phyloP scores from a whole-genome alignment of 1,140 invertebrate species.

The fruit fly (Drosophila melanogaster) region DNA sequence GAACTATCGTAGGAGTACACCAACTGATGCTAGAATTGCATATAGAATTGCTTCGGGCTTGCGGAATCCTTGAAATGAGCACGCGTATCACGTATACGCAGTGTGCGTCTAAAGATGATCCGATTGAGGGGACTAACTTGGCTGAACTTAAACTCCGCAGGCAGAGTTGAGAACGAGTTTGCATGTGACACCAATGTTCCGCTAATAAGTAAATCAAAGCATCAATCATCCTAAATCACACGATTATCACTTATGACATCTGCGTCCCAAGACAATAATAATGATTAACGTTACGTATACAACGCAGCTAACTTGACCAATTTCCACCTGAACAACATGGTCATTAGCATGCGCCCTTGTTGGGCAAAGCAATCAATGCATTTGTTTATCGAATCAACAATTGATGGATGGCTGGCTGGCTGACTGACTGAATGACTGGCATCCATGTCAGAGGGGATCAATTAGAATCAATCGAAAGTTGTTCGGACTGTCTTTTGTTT shows the following conservation, averaged over 20 bases:
- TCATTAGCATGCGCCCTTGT: conserved; percentile 43
- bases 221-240: conserved; percentile 25
- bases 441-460: conserved; percentile 50
- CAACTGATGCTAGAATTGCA: background rate
- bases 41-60: background rate
- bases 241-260: conserved; percentile 25
- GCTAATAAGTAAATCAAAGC: background rate
- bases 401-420: conserved; percentile 26
- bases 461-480: conserved; percentile 64
- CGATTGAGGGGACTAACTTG: conserved; percentile 1
- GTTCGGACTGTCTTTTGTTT: background rate
- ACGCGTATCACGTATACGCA: conserved; percentile 16
- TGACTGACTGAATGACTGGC: conserved; percentile 45
- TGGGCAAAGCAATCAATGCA: conserved; percentile 58
- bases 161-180: background rate
- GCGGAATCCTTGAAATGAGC: conserved; percentile 2
- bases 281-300: conserved; percentile 48
- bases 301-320: conserved; percentile 14
- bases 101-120: background rate
- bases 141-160: background rate
- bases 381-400: conserved; percentile 53
- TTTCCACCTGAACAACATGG: conserved; percentile 47
- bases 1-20: too few species aligned
- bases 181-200: conserved; percentile 1
- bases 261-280: conserved; percentile 10